Evolutionary conservation across 2,888 invertebrate genomes (phyloP), one percentile per base, ranked within the genome.

Genomic region (Caenorhabditis sp.): DNA sequence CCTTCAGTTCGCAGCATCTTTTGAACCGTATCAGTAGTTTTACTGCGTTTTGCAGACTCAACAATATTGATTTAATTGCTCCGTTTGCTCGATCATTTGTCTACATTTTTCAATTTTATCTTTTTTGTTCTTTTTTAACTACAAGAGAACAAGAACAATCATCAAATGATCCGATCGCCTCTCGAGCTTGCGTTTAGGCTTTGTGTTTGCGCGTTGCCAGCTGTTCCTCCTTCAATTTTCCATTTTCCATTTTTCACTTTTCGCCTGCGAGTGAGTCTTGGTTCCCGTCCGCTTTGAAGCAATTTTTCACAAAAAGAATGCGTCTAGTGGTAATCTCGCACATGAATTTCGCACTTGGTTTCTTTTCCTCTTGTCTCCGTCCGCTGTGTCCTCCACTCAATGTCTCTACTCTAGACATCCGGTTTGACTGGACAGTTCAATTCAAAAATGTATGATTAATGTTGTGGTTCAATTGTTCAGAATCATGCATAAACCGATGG

Each of bases 301-400:
- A 50, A 72, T 72, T 61, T 61, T 76, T 67, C 76, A 53, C 67
- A 61, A 20, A 68, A 44, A 61, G 32, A 76, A 61, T 60, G 76
- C 61, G 58, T 47, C 56, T 26, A n/a, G 20, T 72, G 72, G 74
- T 74, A 76, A 76, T 76, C 67, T 76, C 76, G 28, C 76, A 67
- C 67, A 67, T 50, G 56, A 58, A 65, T 60, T 60, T 26, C 35
- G 28, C 40, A 32, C 44, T 26, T 5, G 20, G n/a, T 26, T 58
- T 28, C 58, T 56, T 28, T 32, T 60, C 50, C 32, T 50, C 18
- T 37, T 26, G 8, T 51, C 40, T 22, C 62, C 32, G 32, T 4
- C 32, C 32, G 9, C 9, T 32, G 5, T 9, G 4, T 32, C 32
- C 9, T n/a, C n/a, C 32, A 9, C 15, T 2, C 18, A 20, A 4